These are phyloP conservation scores for Garra rufa DNA, from an alignment of 2,113 vertebrate species.

Conservation along the genomic window DNA sequence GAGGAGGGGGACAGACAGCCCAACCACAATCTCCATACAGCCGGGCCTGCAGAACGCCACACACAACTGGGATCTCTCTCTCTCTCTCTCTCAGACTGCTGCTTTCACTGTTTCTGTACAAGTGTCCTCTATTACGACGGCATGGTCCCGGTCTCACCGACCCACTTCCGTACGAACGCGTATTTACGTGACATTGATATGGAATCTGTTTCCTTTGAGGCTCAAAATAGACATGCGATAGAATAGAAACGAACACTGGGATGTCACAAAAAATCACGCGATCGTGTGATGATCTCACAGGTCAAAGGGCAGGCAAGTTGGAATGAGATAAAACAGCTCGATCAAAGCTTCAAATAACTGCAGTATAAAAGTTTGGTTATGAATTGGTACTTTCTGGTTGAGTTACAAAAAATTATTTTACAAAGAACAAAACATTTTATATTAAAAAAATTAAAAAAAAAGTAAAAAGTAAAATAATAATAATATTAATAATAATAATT, in stretches of 20 bases:
- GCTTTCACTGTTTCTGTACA: neutral
- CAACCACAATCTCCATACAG: constrained; percentile 69
- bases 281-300: constrained; percentile 5
- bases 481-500: too few species aligned
- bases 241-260: constrained; percentile 16
- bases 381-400: too few species aligned
- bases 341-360: neutral
- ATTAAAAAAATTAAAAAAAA: too few species aligned
- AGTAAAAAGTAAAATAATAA: too few species aligned
- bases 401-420: too few species aligned
- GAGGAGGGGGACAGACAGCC: constrained; percentile 67
- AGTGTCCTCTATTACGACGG: constrained; percentile 6
- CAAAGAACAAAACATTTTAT: too few species aligned
- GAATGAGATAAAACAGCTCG: neutral
- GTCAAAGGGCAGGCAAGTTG: neutral
- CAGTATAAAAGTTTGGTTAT: too few species aligned
- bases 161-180: neutral
- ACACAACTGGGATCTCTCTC: constrained; percentile 39
- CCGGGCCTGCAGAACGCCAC: constrained; percentile 54
- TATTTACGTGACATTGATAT: neutral
- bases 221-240: constrained; percentile 4
- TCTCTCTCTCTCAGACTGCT: neutral
- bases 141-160: neutral
- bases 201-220: neutral
- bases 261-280: constrained; percentile 24